A percentile compares a stretch with the other conserved stretches of the same genome.
Evolutionary conservation across 2,113 vertebrate genomes (phyloP).

Genomic region (Oryzias celebensis): DNA sequence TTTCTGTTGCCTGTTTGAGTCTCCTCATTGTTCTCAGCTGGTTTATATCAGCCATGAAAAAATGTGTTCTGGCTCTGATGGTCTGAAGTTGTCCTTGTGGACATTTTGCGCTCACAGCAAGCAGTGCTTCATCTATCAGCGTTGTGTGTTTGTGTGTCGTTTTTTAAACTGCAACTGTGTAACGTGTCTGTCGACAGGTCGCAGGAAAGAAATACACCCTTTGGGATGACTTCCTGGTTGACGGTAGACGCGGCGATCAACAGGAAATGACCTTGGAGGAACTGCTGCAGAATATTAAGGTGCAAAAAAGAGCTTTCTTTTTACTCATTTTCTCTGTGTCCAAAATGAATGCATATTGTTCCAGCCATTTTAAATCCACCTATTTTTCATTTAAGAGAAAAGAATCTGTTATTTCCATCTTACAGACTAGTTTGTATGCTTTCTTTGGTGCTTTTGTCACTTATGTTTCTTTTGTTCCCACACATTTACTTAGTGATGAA

Average conservation of each 20-base stretch:
- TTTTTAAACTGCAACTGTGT: constrained; percentile 23
- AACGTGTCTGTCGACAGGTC: constrained; percentile 77
- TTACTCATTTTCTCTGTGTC: not conserved
- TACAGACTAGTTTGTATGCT: too few species aligned
- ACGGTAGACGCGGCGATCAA: constrained; percentile 59
- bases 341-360: constrained; percentile 38
- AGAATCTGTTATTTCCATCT: too few species aligned
- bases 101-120: constrained; percentile 17
- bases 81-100: constrained; percentile 17
- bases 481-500: not conserved
- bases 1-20: constrained; percentile 6
- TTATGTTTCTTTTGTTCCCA: not conserved
- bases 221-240: constrained; percentile 81
- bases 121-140: constrained; percentile 50
- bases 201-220: constrained; percentile 75
- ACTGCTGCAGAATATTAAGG: constrained; percentile 83
- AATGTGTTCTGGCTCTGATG: constrained; percentile 14
- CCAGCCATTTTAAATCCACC: not conserved
- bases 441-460: too few species aligned
- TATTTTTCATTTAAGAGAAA: too few species aligned
- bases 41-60: constrained; percentile 38
- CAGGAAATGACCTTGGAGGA: constrained; percentile 83
- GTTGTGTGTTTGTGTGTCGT: constrained; percentile 17
- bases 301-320: constrained; percentile 51
- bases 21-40: constrained; percentile 50